Percentiles rank a stretch among this genome's conserved stretches.
Conservation (phyloP, 2,797 vertebrate genomes). For the Zenarchopterus dispar region DNA sequence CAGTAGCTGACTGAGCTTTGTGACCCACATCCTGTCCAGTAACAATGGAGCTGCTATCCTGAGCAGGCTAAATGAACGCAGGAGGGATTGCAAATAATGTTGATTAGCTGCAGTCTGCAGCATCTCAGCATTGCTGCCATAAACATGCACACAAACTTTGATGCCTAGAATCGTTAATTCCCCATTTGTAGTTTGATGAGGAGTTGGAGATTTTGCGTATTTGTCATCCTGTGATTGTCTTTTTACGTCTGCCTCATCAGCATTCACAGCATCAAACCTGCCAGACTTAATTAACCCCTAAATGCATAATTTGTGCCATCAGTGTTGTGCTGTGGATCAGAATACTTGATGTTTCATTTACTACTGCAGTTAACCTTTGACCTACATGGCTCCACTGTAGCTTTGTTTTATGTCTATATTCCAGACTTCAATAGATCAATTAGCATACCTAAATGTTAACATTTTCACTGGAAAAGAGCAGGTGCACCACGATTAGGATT, state of each 20-base stretch:
- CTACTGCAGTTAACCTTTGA: background rate
- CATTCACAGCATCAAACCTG: conserved; percentile 14
- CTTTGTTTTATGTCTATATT: too few species aligned
- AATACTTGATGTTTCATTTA: background rate
- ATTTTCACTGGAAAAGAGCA: too few species aligned
- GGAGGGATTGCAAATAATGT: conserved; percentile 5
- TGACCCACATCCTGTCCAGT: conserved; percentile 77
- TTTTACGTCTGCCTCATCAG: conserved; percentile 6
- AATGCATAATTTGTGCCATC: conserved; percentile 1
- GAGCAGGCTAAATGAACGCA: conserved; percentile 45
- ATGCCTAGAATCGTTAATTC: too few species aligned
- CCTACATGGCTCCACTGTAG: too few species aligned
- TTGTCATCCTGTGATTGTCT: background rate
- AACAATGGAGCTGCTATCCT: conserved; percentile 37
- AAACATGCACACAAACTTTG: too few species aligned
- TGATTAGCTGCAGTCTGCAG: too few species aligned
- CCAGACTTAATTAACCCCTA: conserved; percentile 2
- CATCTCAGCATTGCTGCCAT: too few species aligned
- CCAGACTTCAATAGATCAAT: too few species aligned
- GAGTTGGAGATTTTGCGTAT: too few species aligned
- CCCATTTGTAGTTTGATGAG: too few species aligned
- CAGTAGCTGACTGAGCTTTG: conserved; percentile 69
- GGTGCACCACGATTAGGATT: too few species aligned
- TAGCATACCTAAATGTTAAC: too few species aligned
- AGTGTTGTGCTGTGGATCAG: background rate